Percentiles rank a stretch among this genome's conserved stretches.
Evolutionary conservation across 1,140 invertebrate genomes (phyloP).

Genomic region (Zelostemma sp.): DNA sequence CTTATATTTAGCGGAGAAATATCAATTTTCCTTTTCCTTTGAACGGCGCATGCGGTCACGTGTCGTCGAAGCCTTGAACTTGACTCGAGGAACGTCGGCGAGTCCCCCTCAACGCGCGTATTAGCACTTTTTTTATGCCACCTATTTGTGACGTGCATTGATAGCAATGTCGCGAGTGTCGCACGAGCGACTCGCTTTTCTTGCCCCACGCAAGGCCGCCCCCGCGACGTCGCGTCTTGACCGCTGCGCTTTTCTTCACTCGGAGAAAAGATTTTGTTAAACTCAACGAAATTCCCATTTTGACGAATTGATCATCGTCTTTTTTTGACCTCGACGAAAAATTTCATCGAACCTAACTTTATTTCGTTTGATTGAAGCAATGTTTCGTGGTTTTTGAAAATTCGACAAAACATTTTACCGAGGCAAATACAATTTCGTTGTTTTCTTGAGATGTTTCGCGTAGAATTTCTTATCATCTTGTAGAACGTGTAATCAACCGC

Average conservation of each 20-base stretch:
- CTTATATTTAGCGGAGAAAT: background rate
- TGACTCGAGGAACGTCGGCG: slow-evolving; percentile 48
- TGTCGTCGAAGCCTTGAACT: slow-evolving; percentile 59
- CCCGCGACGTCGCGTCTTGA: slow-evolving; percentile 21
- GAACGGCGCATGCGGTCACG: slow-evolving; percentile 50
- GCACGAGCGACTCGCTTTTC: slow-evolving; percentile 36
- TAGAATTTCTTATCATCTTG: too few species aligned
- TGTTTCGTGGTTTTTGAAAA: too few species aligned
- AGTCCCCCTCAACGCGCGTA: slow-evolving; percentile 37
- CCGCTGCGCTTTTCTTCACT: slow-evolving; percentile 10
- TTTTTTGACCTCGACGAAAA: too few species aligned
- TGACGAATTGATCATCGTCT: too few species aligned
- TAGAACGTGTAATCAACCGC: too few species aligned
- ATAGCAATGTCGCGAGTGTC: slow-evolving; percentile 37
- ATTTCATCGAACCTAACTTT: too few species aligned
- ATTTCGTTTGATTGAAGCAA: too few species aligned
- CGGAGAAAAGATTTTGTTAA: too few species aligned
- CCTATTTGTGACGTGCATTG: slow-evolving; percentile 40
- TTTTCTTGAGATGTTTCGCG: too few species aligned
- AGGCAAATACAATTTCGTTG: too few species aligned
- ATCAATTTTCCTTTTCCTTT: slow-evolving; percentile 36
- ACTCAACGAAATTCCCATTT: too few species aligned
- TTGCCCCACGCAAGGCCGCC: slow-evolving; percentile 37
- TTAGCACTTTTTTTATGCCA: slow-evolving; percentile 38
- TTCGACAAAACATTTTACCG: too few species aligned